These are phyloP conservation scores for Agriopis leucophaearia DNA, from an alignment of 2,888 invertebrate species.

Conservation along the genomic window DNA sequence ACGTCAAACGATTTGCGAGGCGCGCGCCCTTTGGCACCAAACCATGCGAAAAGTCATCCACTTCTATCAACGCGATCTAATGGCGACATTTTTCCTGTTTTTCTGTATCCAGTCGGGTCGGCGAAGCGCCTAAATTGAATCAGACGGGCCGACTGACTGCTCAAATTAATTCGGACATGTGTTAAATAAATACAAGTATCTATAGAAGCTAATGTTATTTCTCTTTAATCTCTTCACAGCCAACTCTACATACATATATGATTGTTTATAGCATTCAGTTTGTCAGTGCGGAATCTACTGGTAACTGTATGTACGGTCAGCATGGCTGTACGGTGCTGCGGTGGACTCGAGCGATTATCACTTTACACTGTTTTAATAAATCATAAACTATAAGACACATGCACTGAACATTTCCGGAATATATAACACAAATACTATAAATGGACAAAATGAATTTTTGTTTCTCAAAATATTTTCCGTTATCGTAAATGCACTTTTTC, in stretches of 20 bases:
- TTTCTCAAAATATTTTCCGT: too few relatives aligned
- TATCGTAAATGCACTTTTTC: too few relatives aligned
- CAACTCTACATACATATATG: neutral
- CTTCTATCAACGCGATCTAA: constrained; percentile 81
- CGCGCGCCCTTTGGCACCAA: constrained; percentile 81
- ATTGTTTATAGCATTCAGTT: too few relatives aligned
- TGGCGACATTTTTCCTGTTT: constrained; percentile 83
- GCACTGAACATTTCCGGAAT: too few relatives aligned
- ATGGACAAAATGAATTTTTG: too few relatives aligned
- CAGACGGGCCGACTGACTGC: constrained; percentile 65
- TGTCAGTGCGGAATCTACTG: too few relatives aligned
- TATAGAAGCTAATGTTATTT: constrained; percentile 31
- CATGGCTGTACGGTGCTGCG: too few relatives aligned
- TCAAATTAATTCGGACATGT: constrained; percentile 79
- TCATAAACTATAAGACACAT: too few relatives aligned
- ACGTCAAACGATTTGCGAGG: constrained; percentile 52
- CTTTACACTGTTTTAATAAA: too few relatives aligned
- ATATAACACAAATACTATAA: too few relatives aligned
- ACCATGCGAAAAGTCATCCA: constrained; percentile 85
- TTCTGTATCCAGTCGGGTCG: constrained; percentile 80
- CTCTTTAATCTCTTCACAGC: neutral
- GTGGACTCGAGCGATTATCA: too few relatives aligned
- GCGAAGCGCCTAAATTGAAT: constrained; percentile 80
- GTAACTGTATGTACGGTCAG: too few relatives aligned
- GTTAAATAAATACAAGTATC: constrained; percentile 54